Evolutionary conservation across 1,140 invertebrate species (phyloP), one percentile per base, ranked within the genome.

Genomic region (Grapholita molesta): DNA sequence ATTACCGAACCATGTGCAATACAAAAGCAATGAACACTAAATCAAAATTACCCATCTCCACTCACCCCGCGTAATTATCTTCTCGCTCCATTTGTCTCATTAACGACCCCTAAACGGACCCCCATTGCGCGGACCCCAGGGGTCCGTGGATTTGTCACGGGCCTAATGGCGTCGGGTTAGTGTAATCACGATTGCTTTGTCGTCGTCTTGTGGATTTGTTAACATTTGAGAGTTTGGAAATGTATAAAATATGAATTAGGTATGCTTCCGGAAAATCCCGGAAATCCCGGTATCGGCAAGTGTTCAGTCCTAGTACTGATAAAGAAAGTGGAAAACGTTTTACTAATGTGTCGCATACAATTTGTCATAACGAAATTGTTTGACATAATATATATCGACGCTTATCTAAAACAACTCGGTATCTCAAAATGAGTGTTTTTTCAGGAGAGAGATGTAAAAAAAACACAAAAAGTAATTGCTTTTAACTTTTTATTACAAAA

Each of bases 11-110:
- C 35, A n/a, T 38, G 35, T 38, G 35, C 35, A 38, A 12, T n/a
- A 30, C 28, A 30, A 30, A 30, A 48, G n/a, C 21, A 48, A 48
- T 48, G 42, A 21, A 48, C 42, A 21, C 42, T 48, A 48, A 48
- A 48, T 48, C 42, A 48, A 21, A 48, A 48, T 48, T 21, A 48
- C 42, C 42, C 42, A 7, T 48, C 42, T 48, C 18, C 15, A 38
- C 12, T 38, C 35, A 15, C 35, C 35, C 35, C 35, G 33, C 33
- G 42, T 21, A 81, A 83, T 83, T 83, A 83, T 80, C 78, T 80
- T 83, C 71, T 75, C 77, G 78, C 73, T 30, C 75, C 80, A 83
- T 83, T 80, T 79, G 76, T 79, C 69, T 48, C 42, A 48, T 48
- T 48, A 48, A 48, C 15, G 42, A 42, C 12, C 38, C 38, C 38